These are phyloP conservation scores for Tetheella fluctuosa DNA, from an alignment of 2,888 invertebrate species.

Conservation along the genomic window DNA sequence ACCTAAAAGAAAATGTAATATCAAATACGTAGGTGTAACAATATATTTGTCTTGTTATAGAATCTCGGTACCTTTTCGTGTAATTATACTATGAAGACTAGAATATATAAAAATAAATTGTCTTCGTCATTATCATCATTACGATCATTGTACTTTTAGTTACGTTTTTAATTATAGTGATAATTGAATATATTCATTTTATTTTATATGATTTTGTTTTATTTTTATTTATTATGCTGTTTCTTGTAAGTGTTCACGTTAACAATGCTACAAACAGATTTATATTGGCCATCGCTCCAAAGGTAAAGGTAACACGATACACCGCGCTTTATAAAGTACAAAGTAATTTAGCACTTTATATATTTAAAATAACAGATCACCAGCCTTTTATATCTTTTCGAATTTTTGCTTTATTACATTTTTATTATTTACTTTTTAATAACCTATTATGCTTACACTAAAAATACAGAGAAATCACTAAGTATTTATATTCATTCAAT, in stretches of 20 bases:
- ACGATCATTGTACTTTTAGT: conserved; percentile 72
- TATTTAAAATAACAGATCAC: neutral
- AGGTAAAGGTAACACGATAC: too few relatives aligned
- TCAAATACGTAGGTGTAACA: conserved; percentile 42
- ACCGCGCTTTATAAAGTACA: too few relatives aligned
- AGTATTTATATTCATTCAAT: too few relatives aligned
- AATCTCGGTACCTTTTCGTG: conserved; percentile 76
- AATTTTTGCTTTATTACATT: neutral
- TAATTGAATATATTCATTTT: conserved; percentile 83
- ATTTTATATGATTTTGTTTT: conserved; percentile 80
- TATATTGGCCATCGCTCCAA: too few relatives aligned
- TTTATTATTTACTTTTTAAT: neutral
- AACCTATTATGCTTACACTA: too few relatives aligned
- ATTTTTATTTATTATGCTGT: conserved; percentile 69
- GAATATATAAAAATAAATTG: conserved; percentile 35
- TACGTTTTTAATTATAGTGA: conserved; percentile 74
- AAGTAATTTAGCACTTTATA: neutral
- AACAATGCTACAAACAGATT: neutral
- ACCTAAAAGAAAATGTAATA: conserved; percentile 63
- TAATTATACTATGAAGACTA: conserved; percentile 40
- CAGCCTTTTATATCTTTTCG: neutral
- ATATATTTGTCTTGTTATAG: conserved; percentile 62
- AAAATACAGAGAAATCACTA: too few relatives aligned
- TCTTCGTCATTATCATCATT: conserved; percentile 62
- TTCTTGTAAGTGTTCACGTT: conserved; percentile 26